Conservation (phyloP, 1,140 invertebrate species). For the Brevipalpus yothersi region DNA sequence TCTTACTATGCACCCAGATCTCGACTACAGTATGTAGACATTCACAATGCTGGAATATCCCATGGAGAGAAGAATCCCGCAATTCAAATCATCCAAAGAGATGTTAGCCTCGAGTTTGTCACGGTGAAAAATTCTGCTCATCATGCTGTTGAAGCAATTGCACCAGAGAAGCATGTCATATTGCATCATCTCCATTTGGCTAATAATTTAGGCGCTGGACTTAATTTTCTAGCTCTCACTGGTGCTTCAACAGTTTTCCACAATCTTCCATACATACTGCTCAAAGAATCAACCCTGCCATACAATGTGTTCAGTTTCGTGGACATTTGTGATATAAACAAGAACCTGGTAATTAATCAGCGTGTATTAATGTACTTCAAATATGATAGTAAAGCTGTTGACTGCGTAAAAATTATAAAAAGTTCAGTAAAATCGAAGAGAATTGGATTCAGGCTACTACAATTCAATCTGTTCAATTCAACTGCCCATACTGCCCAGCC, state of each 20-base stretch:
- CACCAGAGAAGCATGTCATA: conserved; percentile 45
- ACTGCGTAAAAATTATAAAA: conserved; percentile 92
- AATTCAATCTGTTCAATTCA: conserved; percentile 81
- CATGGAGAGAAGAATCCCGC: conserved; percentile 86
- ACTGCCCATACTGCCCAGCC: conserved; percentile 46
- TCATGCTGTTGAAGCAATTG: conserved; percentile 75
- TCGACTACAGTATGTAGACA: conserved; percentile 47
- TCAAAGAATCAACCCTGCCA: conserved; percentile 58
- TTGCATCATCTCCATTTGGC: conserved; percentile 32
- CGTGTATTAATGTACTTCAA: conserved; percentile 83
- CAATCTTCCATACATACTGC: conserved; percentile 34
- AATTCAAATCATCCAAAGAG: conserved; percentile 43
- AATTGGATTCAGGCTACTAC: conserved; percentile 61
- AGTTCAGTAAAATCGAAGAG: conserved; percentile 54
- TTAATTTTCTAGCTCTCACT: conserved; percentile 64
- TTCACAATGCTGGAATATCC: conserved; percentile 79
- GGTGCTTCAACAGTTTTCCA: conserved; percentile 71
- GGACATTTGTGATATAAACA: conserved; percentile 81
- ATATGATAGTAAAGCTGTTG: conserved; percentile 81
- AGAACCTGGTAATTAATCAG: conserved; percentile 69
- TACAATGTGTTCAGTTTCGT: conserved; percentile 85
- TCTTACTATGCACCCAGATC: not conserved
- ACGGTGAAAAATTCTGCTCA: conserved; percentile 58
- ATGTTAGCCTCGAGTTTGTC: conserved; percentile 28
- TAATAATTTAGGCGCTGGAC: conserved; percentile 60